phyloP scores from a whole-genome alignment of 2,113 vertebrate genomes.

The Stegastes partitus region DNA sequence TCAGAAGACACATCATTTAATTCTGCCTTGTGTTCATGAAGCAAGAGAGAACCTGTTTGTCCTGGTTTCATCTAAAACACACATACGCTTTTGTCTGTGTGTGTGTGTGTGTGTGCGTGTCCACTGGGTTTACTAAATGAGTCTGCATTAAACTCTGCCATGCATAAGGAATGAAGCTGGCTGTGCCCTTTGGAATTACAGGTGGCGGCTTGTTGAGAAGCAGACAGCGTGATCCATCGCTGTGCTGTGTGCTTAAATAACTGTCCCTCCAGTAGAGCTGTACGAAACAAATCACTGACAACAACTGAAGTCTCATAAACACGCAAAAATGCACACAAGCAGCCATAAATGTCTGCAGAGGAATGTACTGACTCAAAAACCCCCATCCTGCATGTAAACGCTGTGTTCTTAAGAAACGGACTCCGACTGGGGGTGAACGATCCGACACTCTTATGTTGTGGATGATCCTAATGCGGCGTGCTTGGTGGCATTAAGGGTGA shows the following conservation, averaged over 20 bases:
- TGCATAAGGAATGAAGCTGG: constrained; percentile 52
- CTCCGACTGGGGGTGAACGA: too few species aligned
- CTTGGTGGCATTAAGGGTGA: too few species aligned
- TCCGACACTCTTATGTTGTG: too few species aligned
- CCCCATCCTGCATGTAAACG: too few species aligned
- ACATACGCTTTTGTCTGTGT: not conserved
- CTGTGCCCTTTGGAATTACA: constrained; percentile 65
- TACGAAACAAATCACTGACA: constrained; percentile 68
- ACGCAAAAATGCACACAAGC: too few species aligned
- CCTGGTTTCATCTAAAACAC: not conserved
- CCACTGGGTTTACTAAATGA: constrained; percentile 57
- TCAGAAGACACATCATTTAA: too few species aligned
- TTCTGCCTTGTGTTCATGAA: not conserved
- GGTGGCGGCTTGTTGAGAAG: constrained; percentile 29
- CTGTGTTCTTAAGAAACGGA: too few species aligned
- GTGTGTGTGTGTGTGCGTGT: constrained; percentile 12
- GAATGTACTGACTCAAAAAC: too few species aligned
- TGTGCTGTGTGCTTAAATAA: constrained; percentile 79
- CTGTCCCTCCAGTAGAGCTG: constrained; percentile 79
- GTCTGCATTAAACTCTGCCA: constrained; percentile 60
- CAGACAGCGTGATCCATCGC: constrained; percentile 65
- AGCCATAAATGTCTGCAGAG: too few species aligned
- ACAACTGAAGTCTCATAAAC: too few species aligned
- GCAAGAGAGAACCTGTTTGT: not conserved
- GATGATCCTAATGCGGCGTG: too few species aligned